These are phyloP conservation scores for Huso huso DNA, from an alignment of 2,797 vertebrate genomes.

Conservation along the genomic window DNA sequence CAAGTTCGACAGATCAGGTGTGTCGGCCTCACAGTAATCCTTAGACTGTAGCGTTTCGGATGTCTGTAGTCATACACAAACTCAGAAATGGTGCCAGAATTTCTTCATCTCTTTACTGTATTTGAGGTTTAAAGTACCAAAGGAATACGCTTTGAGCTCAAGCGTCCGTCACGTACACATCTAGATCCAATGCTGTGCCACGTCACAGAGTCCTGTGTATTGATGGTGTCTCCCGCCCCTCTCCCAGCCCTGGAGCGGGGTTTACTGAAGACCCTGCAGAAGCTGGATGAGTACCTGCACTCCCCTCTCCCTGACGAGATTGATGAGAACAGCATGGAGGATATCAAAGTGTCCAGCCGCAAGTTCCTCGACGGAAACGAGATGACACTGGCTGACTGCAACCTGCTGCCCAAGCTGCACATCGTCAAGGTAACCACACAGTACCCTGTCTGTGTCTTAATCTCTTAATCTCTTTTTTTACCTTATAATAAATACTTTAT, in stretches of 20 bases:
- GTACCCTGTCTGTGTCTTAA: background rate
- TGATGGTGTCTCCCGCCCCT: background rate
- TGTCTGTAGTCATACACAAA: no score
- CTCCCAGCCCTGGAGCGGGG: constrained; percentile 74
- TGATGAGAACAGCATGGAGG: constrained; percentile 93
- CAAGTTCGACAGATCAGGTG: no score
- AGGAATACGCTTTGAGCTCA: no score
- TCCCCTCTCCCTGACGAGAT: constrained; percentile 90
- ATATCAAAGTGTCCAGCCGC: constrained; percentile 71
- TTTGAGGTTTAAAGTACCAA: no score
- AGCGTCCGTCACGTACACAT: no score
- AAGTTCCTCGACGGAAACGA: constrained; percentile 91
- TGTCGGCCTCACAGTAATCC: no score
- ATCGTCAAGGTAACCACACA: constrained; percentile 80
- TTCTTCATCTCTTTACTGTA: no score
- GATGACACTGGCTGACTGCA: constrained; percentile 95
- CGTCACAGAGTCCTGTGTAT: no score
- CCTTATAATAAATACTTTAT: no score
- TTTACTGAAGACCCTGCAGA: constrained; percentile 90
- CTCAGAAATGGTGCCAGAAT: no score
- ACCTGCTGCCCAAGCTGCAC: constrained; percentile 93
- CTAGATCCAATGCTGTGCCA: no score
- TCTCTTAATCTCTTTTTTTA: background rate
- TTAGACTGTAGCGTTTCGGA: no score
- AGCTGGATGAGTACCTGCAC: constrained; percentile 87